Evolutionary conservation across 2,113 vertebrate species (phyloP), one percentile per base, ranked within the genome.

Genomic region (Antechinus stuartii): DNA sequence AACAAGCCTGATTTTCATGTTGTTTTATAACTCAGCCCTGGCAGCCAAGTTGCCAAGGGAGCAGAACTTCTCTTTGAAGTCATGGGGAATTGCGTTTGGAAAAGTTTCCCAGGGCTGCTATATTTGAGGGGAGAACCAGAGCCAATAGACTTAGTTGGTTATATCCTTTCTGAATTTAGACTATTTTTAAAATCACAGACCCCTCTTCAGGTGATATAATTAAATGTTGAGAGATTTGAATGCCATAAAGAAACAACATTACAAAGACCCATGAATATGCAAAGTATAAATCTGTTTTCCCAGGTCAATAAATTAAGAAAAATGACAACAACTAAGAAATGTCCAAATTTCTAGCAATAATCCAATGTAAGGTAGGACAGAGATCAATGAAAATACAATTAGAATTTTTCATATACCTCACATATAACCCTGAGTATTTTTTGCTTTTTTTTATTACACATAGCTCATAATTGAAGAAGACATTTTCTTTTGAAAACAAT

Each of bases 201-300:
- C 49, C 68, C 91, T 35, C 96, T 96, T 96, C 94, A 68, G 76
- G 9, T 92, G 22, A 56, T 84, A 25, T 46, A 90, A 93, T 94
- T 95, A 96, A 97, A 96, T 84, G 93, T 16, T 0, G 68, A 94
- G 68, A 97, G 91, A 93, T 8, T 0, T 30, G 97, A 96, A 93
- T 95, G 91, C 94, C 0, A 0, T 8, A 95, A 97, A 91, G 0
- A 4, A 96, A 96, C 76, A 97, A 95, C 92, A 93, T 97, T 93
- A 96, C 91, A 97, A 97, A 96, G 0, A 96, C 96, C 94, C 93
- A 96, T 97, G 35, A 95, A 97, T 96, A 94, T 93, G 57, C 91
- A 97, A 96, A 96, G 91, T 91, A 98, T 25, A 97, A 97, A 96
- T 92, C 56, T 93, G 91, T 98, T 98, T 97, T 98, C 97, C 98